A percentile compares a stretch with the other conserved stretches of the same genome.
phyloP scores from a whole-genome alignment of 35 echinoderm and acorn worm genomes.

The Apostichopus japonicus region DNA sequence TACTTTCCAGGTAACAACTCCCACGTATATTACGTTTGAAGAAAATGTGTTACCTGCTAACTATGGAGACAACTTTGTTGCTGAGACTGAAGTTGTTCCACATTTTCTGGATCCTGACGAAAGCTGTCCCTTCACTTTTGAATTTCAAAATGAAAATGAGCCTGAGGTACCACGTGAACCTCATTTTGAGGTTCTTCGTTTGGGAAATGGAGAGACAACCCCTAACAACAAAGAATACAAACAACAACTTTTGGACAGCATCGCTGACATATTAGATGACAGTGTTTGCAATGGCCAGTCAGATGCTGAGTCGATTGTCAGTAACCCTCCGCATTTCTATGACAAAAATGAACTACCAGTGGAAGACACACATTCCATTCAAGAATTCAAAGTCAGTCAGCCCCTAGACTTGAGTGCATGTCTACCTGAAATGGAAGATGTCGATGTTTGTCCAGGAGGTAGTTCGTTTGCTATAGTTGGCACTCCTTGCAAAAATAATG shows the following conservation, averaged over 20 bases:
- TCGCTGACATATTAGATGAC: conserved; percentile 8
- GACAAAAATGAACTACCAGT: conserved; percentile 1
- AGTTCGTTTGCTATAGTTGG: conserved; percentile 33
- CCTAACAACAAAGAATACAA: background rate
- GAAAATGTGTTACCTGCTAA: conserved; percentile 28
- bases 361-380: background rate
- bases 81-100: conserved; percentile 23
- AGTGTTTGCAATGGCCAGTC: background rate
- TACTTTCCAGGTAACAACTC: background rate
- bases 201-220: background rate
- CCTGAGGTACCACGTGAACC: background rate
- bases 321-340: conserved; percentile 8
- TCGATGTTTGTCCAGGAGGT: background rate
- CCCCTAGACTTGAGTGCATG: background rate
- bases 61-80: background rate
- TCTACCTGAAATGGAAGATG: conserved; percentile 4
- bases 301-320: conserved; percentile 16
- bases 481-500: background rate
- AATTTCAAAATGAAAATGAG: background rate
- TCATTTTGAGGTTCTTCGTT: background rate
- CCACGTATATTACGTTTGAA: background rate
- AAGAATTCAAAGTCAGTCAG: background rate
- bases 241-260: background rate
- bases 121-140: conserved; percentile 3
- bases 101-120: conserved; percentile 8